Conservation (phyloP, 2,888 invertebrate species). For the Nemapogon koenigi region DNA sequence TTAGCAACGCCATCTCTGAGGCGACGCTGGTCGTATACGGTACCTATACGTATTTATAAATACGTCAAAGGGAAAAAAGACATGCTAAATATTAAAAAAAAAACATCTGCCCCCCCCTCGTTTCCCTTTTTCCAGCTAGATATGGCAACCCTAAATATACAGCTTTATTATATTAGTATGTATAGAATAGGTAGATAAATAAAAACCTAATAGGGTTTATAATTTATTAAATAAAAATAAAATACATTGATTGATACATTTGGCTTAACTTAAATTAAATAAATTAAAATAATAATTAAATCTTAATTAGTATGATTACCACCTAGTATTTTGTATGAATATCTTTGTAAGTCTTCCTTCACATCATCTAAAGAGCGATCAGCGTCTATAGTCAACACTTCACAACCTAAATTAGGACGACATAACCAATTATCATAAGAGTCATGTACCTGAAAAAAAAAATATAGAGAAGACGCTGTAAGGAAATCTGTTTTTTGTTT, state of each 20-base stretch:
- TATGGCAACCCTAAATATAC: background rate
- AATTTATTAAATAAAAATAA: constrained; percentile 4
- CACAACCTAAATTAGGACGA: constrained; percentile 42
- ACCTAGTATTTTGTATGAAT: constrained; percentile 49
- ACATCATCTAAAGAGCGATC: constrained; percentile 35
- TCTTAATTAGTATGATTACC: constrained; percentile 46
- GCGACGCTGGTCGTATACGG: too few species aligned
- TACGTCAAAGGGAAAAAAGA: too few species aligned
- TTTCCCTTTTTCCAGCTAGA: background rate
- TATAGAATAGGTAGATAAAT: background rate
- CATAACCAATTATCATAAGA: constrained; percentile 52
- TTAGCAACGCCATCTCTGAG: too few species aligned
- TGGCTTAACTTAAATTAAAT: background rate
- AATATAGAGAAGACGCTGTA: too few species aligned
- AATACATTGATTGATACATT: background rate
- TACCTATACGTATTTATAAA: too few species aligned
- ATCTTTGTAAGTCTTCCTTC: constrained; percentile 41
- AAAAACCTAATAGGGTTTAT: background rate
- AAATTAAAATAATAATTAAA: background rate
- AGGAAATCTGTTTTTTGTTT: too few species aligned
- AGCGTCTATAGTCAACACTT: constrained; percentile 53
- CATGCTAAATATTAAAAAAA: background rate
- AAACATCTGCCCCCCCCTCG: background rate
- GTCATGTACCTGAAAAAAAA: constrained; percentile 39
- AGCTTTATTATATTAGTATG: background rate